Conservation (phyloP, 35 echinoderm and acorn worm genomes). For the Ophiothrix spiculata region DNA sequence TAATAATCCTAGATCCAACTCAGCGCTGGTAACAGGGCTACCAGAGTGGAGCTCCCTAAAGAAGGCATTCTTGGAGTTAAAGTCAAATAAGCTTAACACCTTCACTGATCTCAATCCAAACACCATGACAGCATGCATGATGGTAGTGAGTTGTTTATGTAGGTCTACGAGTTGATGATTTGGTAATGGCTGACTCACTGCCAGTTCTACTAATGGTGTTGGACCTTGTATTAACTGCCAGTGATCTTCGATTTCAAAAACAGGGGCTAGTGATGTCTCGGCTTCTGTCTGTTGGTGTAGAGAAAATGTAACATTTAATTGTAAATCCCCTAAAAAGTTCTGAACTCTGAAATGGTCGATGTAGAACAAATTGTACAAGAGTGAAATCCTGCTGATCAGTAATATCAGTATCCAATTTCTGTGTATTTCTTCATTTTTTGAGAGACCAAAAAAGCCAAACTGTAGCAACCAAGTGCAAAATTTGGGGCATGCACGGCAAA, state of each 20-base stretch:
- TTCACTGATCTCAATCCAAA: constrained; percentile 87
- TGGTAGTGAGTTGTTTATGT: constrained; percentile 86
- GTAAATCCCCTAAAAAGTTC: not conserved
- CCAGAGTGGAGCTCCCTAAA: constrained; percentile 74
- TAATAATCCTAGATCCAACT: constrained; percentile 50
- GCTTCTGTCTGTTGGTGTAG: constrained; percentile 45
- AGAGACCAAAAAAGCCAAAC: no score
- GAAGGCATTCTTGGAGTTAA: constrained; percentile 74
- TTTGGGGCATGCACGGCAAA: no score
- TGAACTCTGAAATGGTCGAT: no score
- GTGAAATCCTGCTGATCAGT: no score
- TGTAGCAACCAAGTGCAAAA: no score
- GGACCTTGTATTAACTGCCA: constrained; percentile 93
- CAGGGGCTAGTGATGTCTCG: constrained; percentile 61
- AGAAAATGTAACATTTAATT: not conserved
- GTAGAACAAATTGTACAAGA: no score
- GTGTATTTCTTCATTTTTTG: no score
- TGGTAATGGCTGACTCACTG: constrained; percentile 65
- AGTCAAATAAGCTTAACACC: constrained; percentile 78
- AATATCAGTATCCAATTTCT: no score
- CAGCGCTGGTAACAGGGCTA: constrained; percentile 26
- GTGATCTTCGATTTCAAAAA: constrained; percentile 77
- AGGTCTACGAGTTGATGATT: constrained; percentile 80
- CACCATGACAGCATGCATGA: constrained; percentile 83
- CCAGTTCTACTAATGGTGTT: constrained; percentile 77